Evolutionary conservation across 2,797 vertebrate genomes (phyloP), one percentile per base, ranked within the genome.

Genomic region (Silurus aristotelis): DNA sequence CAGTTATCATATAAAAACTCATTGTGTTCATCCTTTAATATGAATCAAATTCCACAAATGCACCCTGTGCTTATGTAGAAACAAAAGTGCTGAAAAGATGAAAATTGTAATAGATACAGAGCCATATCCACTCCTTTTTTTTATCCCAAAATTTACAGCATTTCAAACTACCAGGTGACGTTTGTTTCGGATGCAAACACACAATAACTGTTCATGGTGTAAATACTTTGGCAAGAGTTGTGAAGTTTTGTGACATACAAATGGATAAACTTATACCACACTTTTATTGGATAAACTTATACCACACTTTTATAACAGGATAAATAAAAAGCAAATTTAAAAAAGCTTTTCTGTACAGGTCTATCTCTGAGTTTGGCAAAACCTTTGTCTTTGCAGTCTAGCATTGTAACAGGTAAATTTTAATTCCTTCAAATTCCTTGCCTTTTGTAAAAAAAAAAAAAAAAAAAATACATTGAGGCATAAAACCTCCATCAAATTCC

Each of bases 321-420:
- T 86, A 87, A 88, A 89, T 87, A 79, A 56, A 81, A 61, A 55
- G 63, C 31, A 88, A 48, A 85, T 85, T 80, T 19, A 84, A 86
- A 86, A 85, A 85, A 64, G 63, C 76, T 67, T 68, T 71, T 58
- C 76, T 86, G 88, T 87, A 85, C 75, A 87, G 76, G 6, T 84
- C 61, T 84, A 70, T 60, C 13, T 84, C 48, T 76, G 73, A 52
- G 22, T 56, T 80, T 82, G 15, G 64, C 82, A 82, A 76, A 72
- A 64, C 6, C 38, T 71, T 68, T 83, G 25, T 55, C 25, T 80
- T 84, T 84, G 82, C 67, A 84, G 73, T 87, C 73, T 64, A 79
- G 38, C 15, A 67, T 58, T 60, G 46, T 78, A 82, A 17, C 78
- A 84, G 31, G 19, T 73, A 17, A 72, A 48, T 38, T 9, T 64